A percentile compares a stretch with the other conserved stretches of the same genome.
These are phyloP conservation scores for Nasonia giraulti DNA, from an alignment of 1,140 invertebrate genomes.

Conservation along the genomic window DNA sequence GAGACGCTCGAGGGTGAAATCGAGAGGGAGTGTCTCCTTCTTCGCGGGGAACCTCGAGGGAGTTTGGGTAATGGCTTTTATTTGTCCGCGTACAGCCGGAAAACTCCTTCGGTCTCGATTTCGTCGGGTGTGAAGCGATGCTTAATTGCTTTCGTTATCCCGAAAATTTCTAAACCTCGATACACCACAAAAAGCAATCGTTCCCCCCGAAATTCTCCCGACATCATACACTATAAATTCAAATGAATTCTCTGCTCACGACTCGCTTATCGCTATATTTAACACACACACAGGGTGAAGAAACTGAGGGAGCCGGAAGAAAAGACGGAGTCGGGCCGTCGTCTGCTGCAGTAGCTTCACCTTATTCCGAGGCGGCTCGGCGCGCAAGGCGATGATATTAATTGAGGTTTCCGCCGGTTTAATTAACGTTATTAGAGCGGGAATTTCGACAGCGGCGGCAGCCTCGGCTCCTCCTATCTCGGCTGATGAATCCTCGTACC, in stretches of 20 bases:
- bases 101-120: constrained; percentile 23
- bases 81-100: constrained; percentile 60
- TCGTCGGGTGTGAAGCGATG: neutral
- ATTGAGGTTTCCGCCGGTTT: constrained; percentile 71
- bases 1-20: constrained; percentile 42
- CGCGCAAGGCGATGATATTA: constrained; percentile 64
- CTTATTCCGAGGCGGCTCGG: constrained; percentile 22
- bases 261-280: neutral
- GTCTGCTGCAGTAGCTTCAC: constrained; percentile 3
- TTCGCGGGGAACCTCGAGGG: constrained; percentile 51
- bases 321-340: neutral
- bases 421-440: constrained; percentile 72
- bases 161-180: no score
- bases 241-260: neutral
- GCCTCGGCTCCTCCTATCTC: neutral
- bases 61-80: constrained; percentile 71
- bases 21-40: constrained; percentile 44
- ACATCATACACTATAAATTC: no score
- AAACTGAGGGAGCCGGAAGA: neutral
- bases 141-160: no score
- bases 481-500: constrained; percentile 24
- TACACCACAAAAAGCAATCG: no score
- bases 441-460: constrained; percentile 53
- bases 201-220: no score
- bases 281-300: neutral